Evolutionary conservation across 1,140 invertebrate genomes (phyloP).

Genomic region (Caerostris extrusa): DNA sequence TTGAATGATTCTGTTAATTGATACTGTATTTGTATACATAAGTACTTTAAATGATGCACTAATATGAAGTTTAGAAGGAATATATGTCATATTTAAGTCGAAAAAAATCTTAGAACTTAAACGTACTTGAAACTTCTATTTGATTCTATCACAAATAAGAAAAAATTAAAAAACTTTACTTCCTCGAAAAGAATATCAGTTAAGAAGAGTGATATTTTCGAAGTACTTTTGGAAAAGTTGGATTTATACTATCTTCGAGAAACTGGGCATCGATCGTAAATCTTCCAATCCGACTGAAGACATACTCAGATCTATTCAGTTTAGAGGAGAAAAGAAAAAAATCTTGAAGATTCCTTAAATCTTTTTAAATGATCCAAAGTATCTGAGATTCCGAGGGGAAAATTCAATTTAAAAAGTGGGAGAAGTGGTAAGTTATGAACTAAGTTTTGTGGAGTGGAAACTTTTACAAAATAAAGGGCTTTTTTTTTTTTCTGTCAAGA

Average conservation of each 20-base stretch:
- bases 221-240: neutral
- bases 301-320: neutral
- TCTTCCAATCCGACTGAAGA: neutral
- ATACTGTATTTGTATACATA: no score
- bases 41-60: no score
- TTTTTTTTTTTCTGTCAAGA: neutral
- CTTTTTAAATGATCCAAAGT: neutral
- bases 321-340: neutral
- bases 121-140: no score
- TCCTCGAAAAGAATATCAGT: neutral
- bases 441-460: neutral
- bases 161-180: neutral
- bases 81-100: no score
- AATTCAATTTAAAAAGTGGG: neutral
- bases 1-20: no score
- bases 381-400: neutral
- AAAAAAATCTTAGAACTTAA: no score
- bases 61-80: no score
- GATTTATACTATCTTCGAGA: neutral
- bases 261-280: neutral
- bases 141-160: no score
- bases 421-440: slow-evolving; percentile 24
- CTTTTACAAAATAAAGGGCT: neutral
- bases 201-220: neutral
- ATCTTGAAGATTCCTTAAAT: neutral